These are phyloP conservation scores for Nesometra sesokonis DNA, from an alignment of 35 echinoderm and acorn worm genomes.

Conservation along the genomic window DNA sequence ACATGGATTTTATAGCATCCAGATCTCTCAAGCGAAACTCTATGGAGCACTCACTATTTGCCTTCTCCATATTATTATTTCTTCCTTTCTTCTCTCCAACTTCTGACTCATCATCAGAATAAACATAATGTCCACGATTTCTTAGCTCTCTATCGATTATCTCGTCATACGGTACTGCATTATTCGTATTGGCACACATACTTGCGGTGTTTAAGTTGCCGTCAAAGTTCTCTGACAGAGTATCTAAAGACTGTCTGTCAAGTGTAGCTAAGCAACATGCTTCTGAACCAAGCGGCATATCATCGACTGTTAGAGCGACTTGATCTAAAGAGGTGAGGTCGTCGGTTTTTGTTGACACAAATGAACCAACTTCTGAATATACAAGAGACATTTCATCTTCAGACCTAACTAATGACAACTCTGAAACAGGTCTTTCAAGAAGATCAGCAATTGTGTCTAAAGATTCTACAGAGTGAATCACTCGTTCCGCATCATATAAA, in stretches of 20 bases:
- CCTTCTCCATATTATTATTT: constrained; percentile 23
- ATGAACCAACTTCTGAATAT: constrained; percentile 84
- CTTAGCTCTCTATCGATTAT: constrained; percentile 65
- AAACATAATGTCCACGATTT: constrained; percentile 68
- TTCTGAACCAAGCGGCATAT: constrained; percentile 87
- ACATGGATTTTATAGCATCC: constrained; percentile 91
- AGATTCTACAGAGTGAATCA: constrained; percentile 68
- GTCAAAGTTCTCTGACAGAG: constrained; percentile 77
- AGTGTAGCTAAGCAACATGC: constrained; percentile 65
- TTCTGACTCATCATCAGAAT: constrained; percentile 98
- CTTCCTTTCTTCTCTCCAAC: constrained; percentile 32
- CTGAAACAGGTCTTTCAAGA: constrained; percentile 80
- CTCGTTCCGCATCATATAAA: constrained; percentile 54
- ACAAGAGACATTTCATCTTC: constrained; percentile 82
- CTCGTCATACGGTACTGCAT: constrained; percentile 48
- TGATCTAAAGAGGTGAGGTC: constrained; percentile 58
- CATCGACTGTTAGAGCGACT: constrained; percentile 72
- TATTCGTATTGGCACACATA: constrained; percentile 46
- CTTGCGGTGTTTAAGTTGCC: constrained; percentile 62
- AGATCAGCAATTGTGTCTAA: constrained; percentile 70
- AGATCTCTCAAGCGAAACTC: constrained; percentile 63
- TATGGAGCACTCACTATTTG: constrained; percentile 41
- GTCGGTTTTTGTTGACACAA: constrained; percentile 68
- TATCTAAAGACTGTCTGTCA: constrained; percentile 68
- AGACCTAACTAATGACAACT: constrained; percentile 29